These are phyloP conservation scores for Polypedilum vanderplanki DNA, from an alignment of 1,140 invertebrate genomes.

Conservation along the genomic window DNA sequence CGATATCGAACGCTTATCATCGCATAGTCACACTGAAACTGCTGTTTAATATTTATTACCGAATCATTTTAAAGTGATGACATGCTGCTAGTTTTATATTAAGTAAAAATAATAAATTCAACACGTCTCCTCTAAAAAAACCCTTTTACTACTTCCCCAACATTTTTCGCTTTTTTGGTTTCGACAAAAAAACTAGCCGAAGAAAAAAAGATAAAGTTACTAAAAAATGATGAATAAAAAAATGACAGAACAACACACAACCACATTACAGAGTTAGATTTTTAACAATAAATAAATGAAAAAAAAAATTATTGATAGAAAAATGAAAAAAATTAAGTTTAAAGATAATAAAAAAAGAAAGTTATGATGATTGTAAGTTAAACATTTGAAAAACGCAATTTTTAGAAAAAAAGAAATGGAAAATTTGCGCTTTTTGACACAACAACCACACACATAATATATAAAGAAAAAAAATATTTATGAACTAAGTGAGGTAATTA, in stretches of 20 bases:
- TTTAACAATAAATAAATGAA: conserved; percentile 1
- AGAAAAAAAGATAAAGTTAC: too few relatives aligned
- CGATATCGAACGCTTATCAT: conserved; percentile 81
- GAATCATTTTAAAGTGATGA: conserved; percentile 17
- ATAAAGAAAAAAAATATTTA: not conserved
- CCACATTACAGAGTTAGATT: conserved; percentile 6
- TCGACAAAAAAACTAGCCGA: too few relatives aligned
- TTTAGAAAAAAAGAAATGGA: not conserved
- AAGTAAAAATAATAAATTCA: too few relatives aligned
- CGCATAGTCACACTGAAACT: conserved; percentile 87
- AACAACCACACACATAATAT: not conserved
- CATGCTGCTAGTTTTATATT: not conserved
- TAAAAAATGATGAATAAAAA: too few relatives aligned
- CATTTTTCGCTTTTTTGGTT: too few relatives aligned
- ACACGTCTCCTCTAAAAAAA: too few relatives aligned
- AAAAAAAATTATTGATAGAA: conserved; percentile 3
- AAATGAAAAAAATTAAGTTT: not conserved
- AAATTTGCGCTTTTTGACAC: not conserved
- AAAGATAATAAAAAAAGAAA: not conserved
- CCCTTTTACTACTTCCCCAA: too few relatives aligned
- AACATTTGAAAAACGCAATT: not conserved
- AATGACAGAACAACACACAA: not conserved
- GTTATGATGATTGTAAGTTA: not conserved
- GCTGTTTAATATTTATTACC: conserved; percentile 59
- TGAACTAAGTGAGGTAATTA: not conserved